A percentile compares a stretch with the other conserved stretches of the same genome.
phyloP scores from a whole-genome alignment of 2,797 vertebrate genomes.

The Spinus olivaceus region DNA sequence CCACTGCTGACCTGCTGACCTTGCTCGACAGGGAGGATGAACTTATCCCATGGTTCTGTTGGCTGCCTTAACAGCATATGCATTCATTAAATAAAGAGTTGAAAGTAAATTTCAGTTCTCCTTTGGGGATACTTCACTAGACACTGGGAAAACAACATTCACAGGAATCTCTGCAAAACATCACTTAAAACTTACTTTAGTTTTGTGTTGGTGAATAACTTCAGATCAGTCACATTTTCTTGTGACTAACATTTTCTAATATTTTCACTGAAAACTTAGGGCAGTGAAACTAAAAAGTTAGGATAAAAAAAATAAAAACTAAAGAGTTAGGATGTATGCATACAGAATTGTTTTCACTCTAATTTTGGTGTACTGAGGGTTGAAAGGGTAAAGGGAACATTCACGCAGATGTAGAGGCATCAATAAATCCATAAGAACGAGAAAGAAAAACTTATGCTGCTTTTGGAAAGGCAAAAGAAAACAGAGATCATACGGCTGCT shows the following conservation, averaged over 20 bases:
- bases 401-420: background rate
- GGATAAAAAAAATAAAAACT: too few relatives aligned
- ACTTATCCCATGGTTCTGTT: background rate
- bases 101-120: background rate
- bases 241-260: background rate
- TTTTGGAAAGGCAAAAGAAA: background rate
- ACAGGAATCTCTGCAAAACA: background rate
- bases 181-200: background rate
- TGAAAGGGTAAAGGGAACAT: too few relatives aligned
- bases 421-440: background rate
- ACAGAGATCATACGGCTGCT: background rate
- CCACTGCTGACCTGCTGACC: background rate
- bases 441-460: background rate
- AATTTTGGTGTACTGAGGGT: background rate
- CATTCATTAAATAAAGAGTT: background rate
- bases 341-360: background rate
- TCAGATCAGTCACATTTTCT: background rate
- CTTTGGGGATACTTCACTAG: background rate
- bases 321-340: background rate
- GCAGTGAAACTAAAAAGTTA: background rate
- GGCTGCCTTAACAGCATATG: background rate
- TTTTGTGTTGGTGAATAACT: background rate
- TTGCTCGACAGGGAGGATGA: background rate
- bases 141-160: background rate
- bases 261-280: background rate